phyloP scores from a whole-genome alignment of 1,140 invertebrate genomes.

The Philotrypesis tridentata region DNA sequence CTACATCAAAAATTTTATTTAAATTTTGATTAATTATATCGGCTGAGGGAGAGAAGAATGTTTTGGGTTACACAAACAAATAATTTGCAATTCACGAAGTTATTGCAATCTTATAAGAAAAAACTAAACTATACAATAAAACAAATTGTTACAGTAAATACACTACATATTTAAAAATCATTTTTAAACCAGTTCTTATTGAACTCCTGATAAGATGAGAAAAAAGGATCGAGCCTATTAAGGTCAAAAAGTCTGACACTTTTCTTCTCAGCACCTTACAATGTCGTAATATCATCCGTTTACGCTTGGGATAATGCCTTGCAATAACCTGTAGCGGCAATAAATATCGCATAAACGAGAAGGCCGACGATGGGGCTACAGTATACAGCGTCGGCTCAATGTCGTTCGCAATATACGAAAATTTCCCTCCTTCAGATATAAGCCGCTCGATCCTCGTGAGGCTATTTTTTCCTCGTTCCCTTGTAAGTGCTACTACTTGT shows the following conservation, averaged over 20 bases:
- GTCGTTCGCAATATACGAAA: slow-evolving; percentile 6
- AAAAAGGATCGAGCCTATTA: neutral
- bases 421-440: neutral
- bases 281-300: slow-evolving; percentile 11
- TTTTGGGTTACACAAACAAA: too few species aligned
- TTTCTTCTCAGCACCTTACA: neutral
- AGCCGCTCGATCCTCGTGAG: neutral
- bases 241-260: neutral
- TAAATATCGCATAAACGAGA: slow-evolving; percentile 5
- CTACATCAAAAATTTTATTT: too few species aligned
- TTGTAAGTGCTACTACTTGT: neutral
- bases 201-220: neutral
- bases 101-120: too few species aligned
- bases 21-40: too few species aligned
- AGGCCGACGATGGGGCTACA: neutral
- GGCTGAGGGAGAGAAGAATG: too few species aligned
- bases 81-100: too few species aligned
- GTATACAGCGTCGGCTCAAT: neutral
- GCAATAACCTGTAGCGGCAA: slow-evolving; percentile 19
- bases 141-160: too few species aligned
- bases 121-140: too few species aligned
- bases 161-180: too few species aligned
- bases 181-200: neutral
- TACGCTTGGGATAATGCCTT: neutral
- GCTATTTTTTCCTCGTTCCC: neutral